Conservation (phyloP, 2,113 vertebrate genomes). For the Solenodon paradoxus region DNA sequence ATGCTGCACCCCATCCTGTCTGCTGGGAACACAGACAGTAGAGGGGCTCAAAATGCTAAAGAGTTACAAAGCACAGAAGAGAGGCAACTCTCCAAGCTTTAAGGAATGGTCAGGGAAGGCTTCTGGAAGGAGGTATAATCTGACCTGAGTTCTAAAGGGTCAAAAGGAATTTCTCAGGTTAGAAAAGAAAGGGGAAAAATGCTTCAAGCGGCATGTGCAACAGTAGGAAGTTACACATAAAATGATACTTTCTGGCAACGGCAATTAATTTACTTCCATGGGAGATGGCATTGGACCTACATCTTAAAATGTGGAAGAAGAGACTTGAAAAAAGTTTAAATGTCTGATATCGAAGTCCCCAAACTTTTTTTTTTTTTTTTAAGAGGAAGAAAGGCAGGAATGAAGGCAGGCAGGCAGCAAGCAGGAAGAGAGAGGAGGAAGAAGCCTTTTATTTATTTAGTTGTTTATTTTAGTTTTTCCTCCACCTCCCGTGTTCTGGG, state of each 20-base stretch:
- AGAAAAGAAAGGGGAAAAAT: neutral
- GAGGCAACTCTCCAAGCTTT: no score
- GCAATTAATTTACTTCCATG: neutral
- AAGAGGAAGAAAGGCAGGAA: no score
- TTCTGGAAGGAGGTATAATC: neutral
- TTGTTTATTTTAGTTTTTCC: no score
- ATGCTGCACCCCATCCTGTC: neutral
- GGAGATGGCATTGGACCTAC: constrained; percentile 10
- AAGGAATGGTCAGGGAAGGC: neutral
- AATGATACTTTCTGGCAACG: neutral
- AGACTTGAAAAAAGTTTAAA: neutral
- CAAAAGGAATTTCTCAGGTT: neutral
- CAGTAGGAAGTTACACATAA: neutral
- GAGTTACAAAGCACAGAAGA: neutral
- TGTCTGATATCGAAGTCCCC: no score
- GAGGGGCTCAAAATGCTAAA: neutral
- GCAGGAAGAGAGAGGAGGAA: no score
- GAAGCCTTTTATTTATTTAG: no score
- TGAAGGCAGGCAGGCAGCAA: no score
- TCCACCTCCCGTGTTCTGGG: no score
- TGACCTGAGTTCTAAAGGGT: neutral
- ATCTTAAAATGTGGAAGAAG: neutral
- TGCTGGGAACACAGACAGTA: neutral
- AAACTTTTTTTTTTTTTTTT: no score
- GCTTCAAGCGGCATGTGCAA: neutral